Evolutionary conservation across 53 echinoderm and acorn worm species (phyloP), one percentile per base, ranked within the genome.

Genomic region (Hippasteria phrygiana): DNA sequence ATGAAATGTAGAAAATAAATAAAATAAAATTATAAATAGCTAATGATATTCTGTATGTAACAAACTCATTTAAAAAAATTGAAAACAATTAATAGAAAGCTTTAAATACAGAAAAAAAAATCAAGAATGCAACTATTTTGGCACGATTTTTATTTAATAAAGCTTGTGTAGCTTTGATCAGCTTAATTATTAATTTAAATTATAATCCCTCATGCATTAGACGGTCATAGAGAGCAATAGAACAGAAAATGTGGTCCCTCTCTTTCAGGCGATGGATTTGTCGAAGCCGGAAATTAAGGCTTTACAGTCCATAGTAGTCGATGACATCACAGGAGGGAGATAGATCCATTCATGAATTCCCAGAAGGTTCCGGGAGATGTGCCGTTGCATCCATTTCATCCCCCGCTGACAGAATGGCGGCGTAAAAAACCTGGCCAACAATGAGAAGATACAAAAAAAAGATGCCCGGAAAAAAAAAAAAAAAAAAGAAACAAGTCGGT

Each of bases 281-380:
- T 10, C 33, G 38, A n/a, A 37, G 56, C 79, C 62, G 56, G 79
- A 79, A 79, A 79, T 79, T 12, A 56, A 79, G 62, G 79, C 79
- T 79, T 79, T 42, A 40, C 24, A 39, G 4, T 24, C 37, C 36
- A 34, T 59, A 38, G 40, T 62, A 59, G 79, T 79, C 55, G 56
- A 56, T 62, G 79, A 79, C 62, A 62, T 79, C 76, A 53, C 53
- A 17, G 34, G 76, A 79, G 31, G 37, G 34, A 18, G 6, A 40
- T n/a, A 79, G 39, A 34, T 56, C 79, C 62, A 79, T 79, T 59
- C 62, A 62, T 39, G 14, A 37, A 79, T 41, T 79, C 62, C 59
- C 79, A 76, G 54, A 76, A 53, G 76, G 53, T 11, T 62, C 37
- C n/a, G 18, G 22, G 62, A 40, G 59, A 62, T 79, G 79, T 62